Conservation (phyloP, 2,888 invertebrate species). For the Platycheirus rosarum region DNA sequence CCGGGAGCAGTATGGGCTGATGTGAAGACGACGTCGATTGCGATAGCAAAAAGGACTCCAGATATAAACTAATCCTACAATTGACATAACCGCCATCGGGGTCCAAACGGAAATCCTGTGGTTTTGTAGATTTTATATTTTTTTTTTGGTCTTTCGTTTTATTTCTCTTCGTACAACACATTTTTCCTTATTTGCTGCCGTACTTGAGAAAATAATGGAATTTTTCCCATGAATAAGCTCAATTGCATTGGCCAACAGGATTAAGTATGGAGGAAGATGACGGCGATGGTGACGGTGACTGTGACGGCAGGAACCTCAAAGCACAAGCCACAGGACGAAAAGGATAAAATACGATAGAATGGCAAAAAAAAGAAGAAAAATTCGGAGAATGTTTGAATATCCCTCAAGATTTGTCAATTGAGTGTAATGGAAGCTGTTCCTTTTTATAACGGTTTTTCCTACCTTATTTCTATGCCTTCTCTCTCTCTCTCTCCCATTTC, state of each 20-base stretch:
- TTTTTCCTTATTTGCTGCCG: constrained; percentile 55
- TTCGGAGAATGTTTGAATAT: constrained; percentile 37
- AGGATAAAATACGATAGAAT: not conserved
- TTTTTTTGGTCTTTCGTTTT: constrained; percentile 7
- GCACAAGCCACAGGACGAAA: constrained; percentile 8
- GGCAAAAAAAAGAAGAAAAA: constrained; percentile 16
- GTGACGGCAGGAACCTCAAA: constrained; percentile 17
- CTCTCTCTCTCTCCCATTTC: not conserved
- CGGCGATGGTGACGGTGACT: too few relatives aligned
- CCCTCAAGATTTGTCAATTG: constrained; percentile 66
- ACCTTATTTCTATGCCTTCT: constrained; percentile 7
- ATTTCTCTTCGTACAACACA: constrained; percentile 43
- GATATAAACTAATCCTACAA: constrained; percentile 70
- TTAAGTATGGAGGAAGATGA: constrained; percentile 36
- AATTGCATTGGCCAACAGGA: constrained; percentile 66
- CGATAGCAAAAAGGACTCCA: constrained; percentile 30
- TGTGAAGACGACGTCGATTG: not conserved
- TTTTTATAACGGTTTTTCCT: constrained; percentile 38
- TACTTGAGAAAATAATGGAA: constrained; percentile 72
- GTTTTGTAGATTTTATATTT: constrained; percentile 26
- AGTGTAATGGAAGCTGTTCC: constrained; percentile 66
- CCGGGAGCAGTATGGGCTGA: not conserved
- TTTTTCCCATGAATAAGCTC: constrained; percentile 71
- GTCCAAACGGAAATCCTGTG: constrained; percentile 66
- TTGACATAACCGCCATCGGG: constrained; percentile 69